These are phyloP conservation scores for Neotoma lepida DNA, from an alignment of 2,113 vertebrate species.

Conservation along the genomic window DNA sequence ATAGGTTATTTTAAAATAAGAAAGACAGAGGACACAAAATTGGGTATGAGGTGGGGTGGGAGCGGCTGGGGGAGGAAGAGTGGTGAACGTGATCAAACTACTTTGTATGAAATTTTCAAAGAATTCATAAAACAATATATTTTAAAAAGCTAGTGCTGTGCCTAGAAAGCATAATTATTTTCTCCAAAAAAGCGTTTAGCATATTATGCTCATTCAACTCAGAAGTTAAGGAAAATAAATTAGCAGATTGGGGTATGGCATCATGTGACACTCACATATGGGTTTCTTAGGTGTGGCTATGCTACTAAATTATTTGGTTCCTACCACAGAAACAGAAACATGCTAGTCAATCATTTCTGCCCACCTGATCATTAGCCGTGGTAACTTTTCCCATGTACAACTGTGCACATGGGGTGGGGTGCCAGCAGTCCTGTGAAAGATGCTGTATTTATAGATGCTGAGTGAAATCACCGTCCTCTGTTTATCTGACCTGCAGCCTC, in stretches of 20 bases:
- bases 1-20: background rate
- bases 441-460: constrained; percentile 28
- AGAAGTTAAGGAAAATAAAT: constrained; percentile 28
- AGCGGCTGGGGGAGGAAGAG: too few relatives aligned
- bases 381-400: background rate
- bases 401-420: background rate
- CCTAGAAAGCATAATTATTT: constrained; percentile 15
- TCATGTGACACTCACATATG: background rate
- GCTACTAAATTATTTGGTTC: background rate
- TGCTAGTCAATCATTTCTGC: background rate
- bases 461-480: constrained; percentile 4
- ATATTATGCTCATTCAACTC: background rate
- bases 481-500: background rate
- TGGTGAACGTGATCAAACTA: background rate
- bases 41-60: too few relatives aligned
- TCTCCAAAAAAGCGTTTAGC: background rate
- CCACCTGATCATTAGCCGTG: background rate
- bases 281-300: background rate
- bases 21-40: background rate
- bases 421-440: background rate
- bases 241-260: background rate
- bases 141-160: background rate
- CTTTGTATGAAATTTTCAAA: background rate
- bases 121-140: background rate
- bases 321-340: background rate